These are phyloP conservation scores for Chaetodon trifasciatus DNA, from an alignment of 2,797 vertebrate species.

Conservation along the genomic window DNA sequence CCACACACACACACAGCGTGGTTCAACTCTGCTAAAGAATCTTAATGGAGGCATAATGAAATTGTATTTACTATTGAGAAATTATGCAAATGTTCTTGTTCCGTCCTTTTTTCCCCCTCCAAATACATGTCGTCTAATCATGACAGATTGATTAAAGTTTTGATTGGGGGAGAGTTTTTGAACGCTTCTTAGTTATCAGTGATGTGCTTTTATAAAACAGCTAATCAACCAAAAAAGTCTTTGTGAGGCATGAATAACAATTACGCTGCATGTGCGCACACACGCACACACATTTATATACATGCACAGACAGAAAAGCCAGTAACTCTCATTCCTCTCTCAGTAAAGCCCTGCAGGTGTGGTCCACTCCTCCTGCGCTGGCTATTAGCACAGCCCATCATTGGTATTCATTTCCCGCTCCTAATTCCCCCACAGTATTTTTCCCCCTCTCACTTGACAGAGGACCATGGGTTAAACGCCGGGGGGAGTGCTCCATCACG, in stretches of 20 bases:
- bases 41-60: conserved; percentile 45
- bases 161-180: conserved; percentile 58
- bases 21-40: background rate
- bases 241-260: conserved; percentile 54
- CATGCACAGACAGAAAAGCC: conserved; percentile 40
- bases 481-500: conserved; percentile 85
- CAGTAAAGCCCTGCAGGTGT: conserved; percentile 74
- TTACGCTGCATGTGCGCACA: conserved; percentile 9
- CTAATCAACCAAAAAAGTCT: conserved; percentile 65
- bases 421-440: conserved; percentile 80
- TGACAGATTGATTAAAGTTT: conserved; percentile 65
- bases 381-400: conserved; percentile 81
- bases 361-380: conserved; percentile 75
- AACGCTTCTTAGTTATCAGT: conserved; percentile 43
- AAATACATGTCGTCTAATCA: conserved; percentile 60
- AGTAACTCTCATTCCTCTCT: conserved; percentile 54
- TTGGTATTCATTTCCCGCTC: conserved; percentile 84
- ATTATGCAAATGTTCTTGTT: conserved; percentile 62
- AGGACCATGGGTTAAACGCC: conserved; percentile 85
- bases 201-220: conserved; percentile 62
- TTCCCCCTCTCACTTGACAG: conserved; percentile 81
- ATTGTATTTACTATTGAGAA: conserved; percentile 51
- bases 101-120: background rate
- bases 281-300: conserved; percentile 8
- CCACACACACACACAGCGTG: background rate